Evolutionary conservation across 2,797 vertebrate species (phyloP), one percentile per base, ranked within the genome.

Genomic region (Tangara arthus): DNA sequence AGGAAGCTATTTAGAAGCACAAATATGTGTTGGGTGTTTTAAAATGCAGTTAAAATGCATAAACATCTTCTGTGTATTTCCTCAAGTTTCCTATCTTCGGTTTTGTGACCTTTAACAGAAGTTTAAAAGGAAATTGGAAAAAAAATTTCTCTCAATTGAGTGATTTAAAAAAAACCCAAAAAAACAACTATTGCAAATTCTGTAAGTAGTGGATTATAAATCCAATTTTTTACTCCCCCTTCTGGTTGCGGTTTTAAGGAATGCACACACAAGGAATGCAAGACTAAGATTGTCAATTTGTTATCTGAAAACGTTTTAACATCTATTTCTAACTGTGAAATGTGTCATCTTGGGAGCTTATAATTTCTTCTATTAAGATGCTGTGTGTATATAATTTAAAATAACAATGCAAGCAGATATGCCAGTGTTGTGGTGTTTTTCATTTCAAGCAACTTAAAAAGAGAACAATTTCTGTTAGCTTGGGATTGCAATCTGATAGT

Each of bases 291-390:
- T 96, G 88, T 93, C 95, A 96, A 92, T 97, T 96, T 95, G 72
- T 94, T 97, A 94, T 86, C 84, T 89, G 85, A 96, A 98, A 97
- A 94, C 10, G 52, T 96, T 97, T 97, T 95, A 96, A 97, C 97
- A 95, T 98, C 95, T 97, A 87, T 97, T 97, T 97, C 94, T 95
- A 83, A 84, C 82, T 94, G 92, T 97, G 97, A 97, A 97, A 97
- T 95, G 69, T 95, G 93, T 96, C 96, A 97, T 75, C 92, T 88
- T 87, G 79, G 61, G 88, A 97, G 95, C 96, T 95, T 92, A 90
- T 94, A 94, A 96, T 96, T 93, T 97, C 78, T 79, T 93, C 93
- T 94, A 50, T 94, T 95, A 96, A 59, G 59, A 77, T 71, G 50
- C 70, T 87, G 22, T 91, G 84, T 95, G 93, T 93, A 82, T 95